phyloP scores from a whole-genome alignment of 1,140 invertebrate genomes.

The Idris sp. region DNA sequence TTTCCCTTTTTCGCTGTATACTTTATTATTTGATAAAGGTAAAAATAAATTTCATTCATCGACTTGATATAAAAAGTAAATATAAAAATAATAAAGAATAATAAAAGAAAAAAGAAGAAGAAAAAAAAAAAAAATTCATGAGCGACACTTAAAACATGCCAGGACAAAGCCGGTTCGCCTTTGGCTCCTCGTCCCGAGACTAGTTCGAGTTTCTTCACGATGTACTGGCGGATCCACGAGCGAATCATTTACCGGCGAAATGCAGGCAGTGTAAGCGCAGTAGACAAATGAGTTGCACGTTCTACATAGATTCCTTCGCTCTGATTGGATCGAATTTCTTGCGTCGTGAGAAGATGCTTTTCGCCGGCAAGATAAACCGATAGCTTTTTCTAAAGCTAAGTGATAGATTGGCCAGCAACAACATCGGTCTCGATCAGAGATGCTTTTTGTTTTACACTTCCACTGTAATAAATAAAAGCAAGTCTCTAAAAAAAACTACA shows the following conservation, averaged over 20 bases:
- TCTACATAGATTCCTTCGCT: slow-evolving; percentile 74
- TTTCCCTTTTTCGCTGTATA: no score
- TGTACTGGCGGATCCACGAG: slow-evolving; percentile 41
- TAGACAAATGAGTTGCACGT: slow-evolving; percentile 76
- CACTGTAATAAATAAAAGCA: no score
- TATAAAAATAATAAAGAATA: no score
- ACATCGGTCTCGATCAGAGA: slow-evolving; percentile 24
- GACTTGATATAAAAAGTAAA: no score
- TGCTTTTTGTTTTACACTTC: slow-evolving; percentile 37
- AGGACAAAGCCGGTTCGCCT: slow-evolving; percentile 60
- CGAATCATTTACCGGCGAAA: slow-evolving; percentile 63
- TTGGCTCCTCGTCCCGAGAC: slow-evolving; percentile 48
- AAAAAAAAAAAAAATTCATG: slow-evolving; percentile 47
- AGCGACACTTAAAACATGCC: slow-evolving; percentile 55
- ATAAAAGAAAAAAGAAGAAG: slow-evolving; percentile 27
- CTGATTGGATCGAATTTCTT: slow-evolving; percentile 77
- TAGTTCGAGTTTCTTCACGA: slow-evolving; percentile 67
- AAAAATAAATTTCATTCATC: no score
- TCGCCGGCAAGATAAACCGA: slow-evolving; percentile 48
- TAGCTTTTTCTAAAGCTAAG: slow-evolving; percentile 53
- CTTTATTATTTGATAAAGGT: no score
- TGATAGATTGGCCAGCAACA: slow-evolving; percentile 69
- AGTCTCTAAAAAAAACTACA: no score
- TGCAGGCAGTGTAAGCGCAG: slow-evolving; percentile 66
- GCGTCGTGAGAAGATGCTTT: slow-evolving; percentile 70